Evolutionary conservation across 1,140 invertebrate genomes (phyloP).

Genomic region (Heliconius eleuchia): DNA sequence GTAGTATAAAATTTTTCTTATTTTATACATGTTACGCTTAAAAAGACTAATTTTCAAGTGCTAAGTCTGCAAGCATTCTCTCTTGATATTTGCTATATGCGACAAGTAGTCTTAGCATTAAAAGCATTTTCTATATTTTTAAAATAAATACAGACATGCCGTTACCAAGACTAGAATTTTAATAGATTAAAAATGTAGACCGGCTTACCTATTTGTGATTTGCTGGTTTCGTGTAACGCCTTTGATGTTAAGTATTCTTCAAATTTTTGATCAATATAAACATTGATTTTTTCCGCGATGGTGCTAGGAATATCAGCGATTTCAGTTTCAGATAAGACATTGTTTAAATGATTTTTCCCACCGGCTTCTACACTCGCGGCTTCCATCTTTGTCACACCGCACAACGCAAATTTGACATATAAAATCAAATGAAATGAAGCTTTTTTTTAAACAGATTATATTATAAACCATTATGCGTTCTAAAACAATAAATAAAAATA

Average conservation of each 20-base stretch:
- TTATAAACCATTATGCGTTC: not conserved
- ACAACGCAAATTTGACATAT: constrained; percentile 30
- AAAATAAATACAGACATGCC: not conserved
- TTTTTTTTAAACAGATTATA: constrained; percentile 1
- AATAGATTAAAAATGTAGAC: constrained; percentile 32
- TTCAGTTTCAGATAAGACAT: constrained; percentile 75
- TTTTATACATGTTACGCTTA: too few species aligned
- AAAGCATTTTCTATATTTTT: not conserved
- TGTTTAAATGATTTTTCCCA: constrained; percentile 72
- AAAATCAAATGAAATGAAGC: constrained; percentile 15
- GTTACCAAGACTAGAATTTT: not conserved
- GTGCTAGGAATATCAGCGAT: constrained; percentile 58
- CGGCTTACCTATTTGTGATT: constrained; percentile 83
- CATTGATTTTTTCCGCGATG: constrained; percentile 82
- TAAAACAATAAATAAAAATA: not conserved
- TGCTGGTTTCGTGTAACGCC: constrained; percentile 84
- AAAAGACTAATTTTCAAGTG: too few species aligned
- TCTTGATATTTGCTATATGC: not conserved
- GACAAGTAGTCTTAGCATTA: not conserved
- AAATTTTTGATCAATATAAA: constrained; percentile 84
- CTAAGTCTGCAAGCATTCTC: too few species aligned
- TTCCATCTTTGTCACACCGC: constrained; percentile 67
- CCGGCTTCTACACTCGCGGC: constrained; percentile 67
- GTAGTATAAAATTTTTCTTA: too few species aligned
- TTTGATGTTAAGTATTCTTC: constrained; percentile 87